These are phyloP conservation scores for Phylloscopus trochilus DNA, from an alignment of 2,113 vertebrate genomes.

Conservation along the genomic window DNA sequence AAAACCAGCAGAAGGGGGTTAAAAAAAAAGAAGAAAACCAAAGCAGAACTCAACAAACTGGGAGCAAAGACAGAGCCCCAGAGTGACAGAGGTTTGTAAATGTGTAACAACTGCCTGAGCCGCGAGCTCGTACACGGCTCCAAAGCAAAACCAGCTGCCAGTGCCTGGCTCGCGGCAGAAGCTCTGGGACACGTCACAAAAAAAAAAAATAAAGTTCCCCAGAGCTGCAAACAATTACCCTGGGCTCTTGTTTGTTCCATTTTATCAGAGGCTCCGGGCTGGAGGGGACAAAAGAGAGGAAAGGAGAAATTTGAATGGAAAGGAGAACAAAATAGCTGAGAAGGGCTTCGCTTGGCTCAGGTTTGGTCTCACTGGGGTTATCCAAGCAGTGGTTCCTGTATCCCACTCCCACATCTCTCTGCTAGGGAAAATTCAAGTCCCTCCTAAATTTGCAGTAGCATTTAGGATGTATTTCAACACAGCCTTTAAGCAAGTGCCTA, in stretches of 20 bases:
- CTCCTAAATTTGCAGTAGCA: neutral
- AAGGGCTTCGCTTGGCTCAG: neutral
- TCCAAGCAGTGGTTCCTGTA: neutral
- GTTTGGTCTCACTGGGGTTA: neutral
- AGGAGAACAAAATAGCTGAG: neutral
- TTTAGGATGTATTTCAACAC: neutral
- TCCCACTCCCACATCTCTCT: neutral
- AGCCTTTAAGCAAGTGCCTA: neutral
- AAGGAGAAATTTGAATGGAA: neutral
- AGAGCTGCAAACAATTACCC: constrained; percentile 47
- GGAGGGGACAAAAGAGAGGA: neutral
- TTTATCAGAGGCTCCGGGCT: neutral
- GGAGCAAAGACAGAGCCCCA: neutral
- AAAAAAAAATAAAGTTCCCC: neutral
- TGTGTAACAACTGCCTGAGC: constrained; percentile 63
- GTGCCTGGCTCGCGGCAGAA: constrained; percentile 47
- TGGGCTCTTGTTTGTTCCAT: neutral
- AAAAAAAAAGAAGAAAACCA: neutral
- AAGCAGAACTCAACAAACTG: neutral
- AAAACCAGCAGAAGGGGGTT: neutral
- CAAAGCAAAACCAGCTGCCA: constrained; percentile 81
- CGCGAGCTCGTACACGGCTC: constrained; percentile 69
- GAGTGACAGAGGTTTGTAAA: neutral
- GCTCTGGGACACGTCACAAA: constrained; percentile 12
- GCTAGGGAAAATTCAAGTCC: neutral